Base-by-base conservation (phyloP, 2,888 invertebrate genomes). In the Boloria selene region DNA sequence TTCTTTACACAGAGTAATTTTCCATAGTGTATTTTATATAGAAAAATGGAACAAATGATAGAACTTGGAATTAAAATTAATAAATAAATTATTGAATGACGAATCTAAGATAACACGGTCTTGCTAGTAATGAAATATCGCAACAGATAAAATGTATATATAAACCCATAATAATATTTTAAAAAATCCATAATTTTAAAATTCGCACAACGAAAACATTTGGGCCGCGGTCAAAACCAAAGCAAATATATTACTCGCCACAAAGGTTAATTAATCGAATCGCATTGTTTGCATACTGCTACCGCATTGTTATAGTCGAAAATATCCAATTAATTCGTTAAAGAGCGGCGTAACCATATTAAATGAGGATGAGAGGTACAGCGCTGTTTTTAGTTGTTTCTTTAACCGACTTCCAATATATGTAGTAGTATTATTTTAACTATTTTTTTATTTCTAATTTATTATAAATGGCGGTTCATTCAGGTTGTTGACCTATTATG, bases 301-400 rank as follows among this genome's bases (percentile, higher is more conserved):
- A 75, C 76, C 74, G 51, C 75, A 74, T 71, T 75, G 74, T 74
- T 74, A 76, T 76, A 81, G 83, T 83, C 75, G 77, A 86, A 83
- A 83, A 80, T 73, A 78, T 83, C 84, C 85, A 86, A 88, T 87
- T 87, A 87, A 81, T 73, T 77, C 17, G 31, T 18, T 56, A 16
- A 56, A 56, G 45, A 45, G 50, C 31, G 14, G 31, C 49, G 17
- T 14, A 38, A 49, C 31, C 6, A 49, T 49, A 31, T 7, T 17
- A 4, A 42, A 22, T 42, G 38, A 17, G 18, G 13, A 54, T 4
- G n/a, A 3, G 31, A 17, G 6, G 18, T 18, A 44, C 13, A 13
- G 2, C 4, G 5, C 31, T 10, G 31, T 10, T 38, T 38, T 38
- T 10, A 45, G n/a, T 45, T 22, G 10, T 18, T 10, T 56, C 10